Percentiles rank a stretch among this genome's conserved stretches.
Conservation (phyloP, 2,888 invertebrate genomes). For the Hartigia nigra region DNA sequence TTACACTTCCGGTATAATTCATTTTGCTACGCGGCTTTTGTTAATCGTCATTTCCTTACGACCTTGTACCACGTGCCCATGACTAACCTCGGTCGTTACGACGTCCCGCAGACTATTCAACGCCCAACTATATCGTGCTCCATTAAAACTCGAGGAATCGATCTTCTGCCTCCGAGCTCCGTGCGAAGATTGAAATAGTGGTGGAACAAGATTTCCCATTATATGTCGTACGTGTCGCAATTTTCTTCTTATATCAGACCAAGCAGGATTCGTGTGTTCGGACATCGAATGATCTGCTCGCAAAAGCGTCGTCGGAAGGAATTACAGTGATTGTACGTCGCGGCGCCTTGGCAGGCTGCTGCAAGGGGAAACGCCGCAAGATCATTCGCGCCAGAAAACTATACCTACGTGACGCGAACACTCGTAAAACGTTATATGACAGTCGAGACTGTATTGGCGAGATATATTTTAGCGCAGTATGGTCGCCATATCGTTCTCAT, state of each 20-base stretch:
- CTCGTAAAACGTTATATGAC: neutral
- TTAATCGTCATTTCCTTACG: slow-evolving; percentile 50
- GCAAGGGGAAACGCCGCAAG: neutral
- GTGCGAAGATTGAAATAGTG: neutral
- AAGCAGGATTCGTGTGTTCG: neutral
- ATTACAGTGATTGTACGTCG: neutral
- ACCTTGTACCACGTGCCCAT: neutral
- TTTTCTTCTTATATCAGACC: neutral
- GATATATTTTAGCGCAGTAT: neutral
- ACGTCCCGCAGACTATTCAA: neutral
- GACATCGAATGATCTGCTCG: neutral
- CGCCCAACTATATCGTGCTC: neutral
- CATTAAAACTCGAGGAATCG: neutral
- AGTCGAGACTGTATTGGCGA: neutral
- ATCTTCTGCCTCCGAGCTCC: neutral
- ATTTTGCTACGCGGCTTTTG: slow-evolving; percentile 54
- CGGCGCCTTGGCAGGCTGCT: neutral
- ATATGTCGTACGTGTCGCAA: neutral
- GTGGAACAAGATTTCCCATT: neutral
- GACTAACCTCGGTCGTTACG: neutral
- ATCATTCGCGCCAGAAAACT: neutral
- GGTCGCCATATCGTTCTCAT: neutral
- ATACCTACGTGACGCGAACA: neutral
- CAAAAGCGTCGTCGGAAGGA: no score
- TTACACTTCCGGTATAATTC: slow-evolving; percentile 42